Evolutionary conservation across 2,797 vertebrate genomes (phyloP).

Genomic region (Neostethus bicornis): DNA sequence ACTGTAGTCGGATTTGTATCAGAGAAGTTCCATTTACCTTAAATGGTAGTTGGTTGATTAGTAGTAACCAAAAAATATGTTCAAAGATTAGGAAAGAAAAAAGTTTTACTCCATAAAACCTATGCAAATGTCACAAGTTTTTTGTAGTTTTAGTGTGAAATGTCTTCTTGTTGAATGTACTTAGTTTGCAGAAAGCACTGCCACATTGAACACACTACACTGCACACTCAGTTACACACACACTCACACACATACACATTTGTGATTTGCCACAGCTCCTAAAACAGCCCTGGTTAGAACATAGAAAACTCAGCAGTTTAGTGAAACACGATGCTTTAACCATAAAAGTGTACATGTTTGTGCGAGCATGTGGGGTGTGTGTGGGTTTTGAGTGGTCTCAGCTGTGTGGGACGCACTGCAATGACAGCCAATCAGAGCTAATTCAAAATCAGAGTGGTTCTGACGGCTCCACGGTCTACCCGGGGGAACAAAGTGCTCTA

Average conservation of each 20-base stretch:
- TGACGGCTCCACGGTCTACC: constrained; percentile 72
- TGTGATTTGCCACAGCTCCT: constrained; percentile 61
- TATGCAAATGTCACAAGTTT: constrained; percentile 11
- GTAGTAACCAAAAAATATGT: constrained; percentile 8
- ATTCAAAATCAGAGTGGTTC: constrained; percentile 80
- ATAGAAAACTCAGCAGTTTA: constrained; percentile 71
- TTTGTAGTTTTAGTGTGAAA: constrained; percentile 17
- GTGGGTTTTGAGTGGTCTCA: constrained; percentile 76
- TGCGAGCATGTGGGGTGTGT: constrained; percentile 33
- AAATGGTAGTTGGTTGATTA: constrained; percentile 4
- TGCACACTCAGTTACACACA: constrained; percentile 29
- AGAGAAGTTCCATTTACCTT: not conserved
- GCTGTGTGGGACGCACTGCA: constrained; percentile 74
- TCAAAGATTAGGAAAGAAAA: not conserved
- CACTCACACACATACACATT: constrained; percentile 29
- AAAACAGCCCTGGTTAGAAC: constrained; percentile 65
- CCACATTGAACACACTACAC: constrained; percentile 17
- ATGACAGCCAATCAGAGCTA: constrained; percentile 80
- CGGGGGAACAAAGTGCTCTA: constrained; percentile 68
- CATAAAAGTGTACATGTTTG: constrained; percentile 52
- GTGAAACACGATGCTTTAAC: constrained; percentile 72
- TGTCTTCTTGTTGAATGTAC: constrained; percentile 12
- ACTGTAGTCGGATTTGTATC: not conserved
- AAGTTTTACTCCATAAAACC: constrained; percentile 8
- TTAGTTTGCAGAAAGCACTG: constrained; percentile 18